Evolutionary conservation across 2,797 vertebrate species (phyloP).

Genomic region (Hippocampus kuda): DNA sequence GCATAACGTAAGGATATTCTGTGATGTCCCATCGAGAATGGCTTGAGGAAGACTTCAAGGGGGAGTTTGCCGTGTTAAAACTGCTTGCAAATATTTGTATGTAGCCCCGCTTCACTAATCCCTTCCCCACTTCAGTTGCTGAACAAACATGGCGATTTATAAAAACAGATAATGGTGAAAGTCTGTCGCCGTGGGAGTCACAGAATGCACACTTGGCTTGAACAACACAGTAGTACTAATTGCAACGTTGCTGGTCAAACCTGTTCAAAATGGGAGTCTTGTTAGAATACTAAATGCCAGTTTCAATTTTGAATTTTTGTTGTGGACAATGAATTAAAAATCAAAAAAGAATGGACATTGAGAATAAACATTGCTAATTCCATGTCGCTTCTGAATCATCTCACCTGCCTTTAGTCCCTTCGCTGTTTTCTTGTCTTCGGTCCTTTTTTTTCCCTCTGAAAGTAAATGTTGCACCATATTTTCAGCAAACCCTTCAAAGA

Average conservation of each 20-base stretch:
- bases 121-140: background rate
- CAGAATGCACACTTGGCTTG: background rate
- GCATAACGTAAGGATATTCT: background rate
- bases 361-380: too few relatives aligned
- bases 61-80: background rate
- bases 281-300: too few relatives aligned
- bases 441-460: too few relatives aligned
- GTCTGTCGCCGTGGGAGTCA: background rate
- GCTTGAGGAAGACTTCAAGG: background rate
- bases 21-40: background rate
- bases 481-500: too few relatives aligned
- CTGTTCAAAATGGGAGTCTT: too few relatives aligned
- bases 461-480: too few relatives aligned
- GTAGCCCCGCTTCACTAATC: background rate
- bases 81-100: background rate
- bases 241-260: too few relatives aligned
- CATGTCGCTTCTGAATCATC: background rate
- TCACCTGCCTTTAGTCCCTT: background rate
- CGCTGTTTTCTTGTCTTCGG: too few relatives aligned
- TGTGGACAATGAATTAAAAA: too few relatives aligned
- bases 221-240: background rate
- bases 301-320: too few relatives aligned
- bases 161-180: background rate
- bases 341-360: too few relatives aligned
- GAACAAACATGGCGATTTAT: background rate